A percentile compares a stretch with the other conserved stretches of the same genome.
phyloP scores from a whole-genome alignment of 2,888 invertebrate genomes.

The Sclerodermus sp. region DNA sequence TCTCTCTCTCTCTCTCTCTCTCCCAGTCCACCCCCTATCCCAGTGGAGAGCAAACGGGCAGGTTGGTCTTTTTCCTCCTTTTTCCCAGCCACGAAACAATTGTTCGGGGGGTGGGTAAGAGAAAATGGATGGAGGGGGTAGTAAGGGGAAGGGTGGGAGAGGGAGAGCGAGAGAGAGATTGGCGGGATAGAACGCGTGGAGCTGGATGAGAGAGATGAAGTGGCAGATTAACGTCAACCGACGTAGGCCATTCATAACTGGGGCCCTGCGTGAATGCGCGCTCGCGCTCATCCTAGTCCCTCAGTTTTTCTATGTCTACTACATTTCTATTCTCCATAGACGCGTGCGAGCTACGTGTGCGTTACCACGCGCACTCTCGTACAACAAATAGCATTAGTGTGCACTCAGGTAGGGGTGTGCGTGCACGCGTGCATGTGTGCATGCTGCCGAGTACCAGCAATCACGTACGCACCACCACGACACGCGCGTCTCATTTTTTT shows the following conservation, averaged over 20 bases:
- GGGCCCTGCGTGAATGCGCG: constrained; percentile 13
- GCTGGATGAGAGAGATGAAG: constrained; percentile 38
- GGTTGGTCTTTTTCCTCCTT: constrained; percentile 10
- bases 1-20: constrained; percentile 5
- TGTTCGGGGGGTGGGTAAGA: constrained; percentile 23
- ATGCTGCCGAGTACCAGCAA: too few relatives aligned
- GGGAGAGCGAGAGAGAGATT: constrained; percentile 23
- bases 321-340: too few relatives aligned
- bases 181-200: constrained; percentile 23
- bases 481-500: too few relatives aligned
- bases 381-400: too few relatives aligned
- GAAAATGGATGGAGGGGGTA: constrained; percentile 12
- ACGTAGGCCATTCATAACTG: constrained; percentile 42
- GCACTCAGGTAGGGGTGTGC: too few relatives aligned
- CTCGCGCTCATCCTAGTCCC: too few relatives aligned
- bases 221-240: constrained; percentile 43
- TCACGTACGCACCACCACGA: too few relatives aligned
- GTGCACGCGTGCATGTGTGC: constrained; percentile 11
- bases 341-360: not conserved
- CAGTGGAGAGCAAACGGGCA: too few relatives aligned
- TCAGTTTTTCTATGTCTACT: too few relatives aligned
- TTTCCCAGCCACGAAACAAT: constrained; percentile 32
- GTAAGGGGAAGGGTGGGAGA: constrained; percentile 7
- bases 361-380: not conserved
- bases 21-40: not conserved